phyloP scores from a whole-genome alignment of 2,888 invertebrate genomes.

The Xestia ashworthii region DNA sequence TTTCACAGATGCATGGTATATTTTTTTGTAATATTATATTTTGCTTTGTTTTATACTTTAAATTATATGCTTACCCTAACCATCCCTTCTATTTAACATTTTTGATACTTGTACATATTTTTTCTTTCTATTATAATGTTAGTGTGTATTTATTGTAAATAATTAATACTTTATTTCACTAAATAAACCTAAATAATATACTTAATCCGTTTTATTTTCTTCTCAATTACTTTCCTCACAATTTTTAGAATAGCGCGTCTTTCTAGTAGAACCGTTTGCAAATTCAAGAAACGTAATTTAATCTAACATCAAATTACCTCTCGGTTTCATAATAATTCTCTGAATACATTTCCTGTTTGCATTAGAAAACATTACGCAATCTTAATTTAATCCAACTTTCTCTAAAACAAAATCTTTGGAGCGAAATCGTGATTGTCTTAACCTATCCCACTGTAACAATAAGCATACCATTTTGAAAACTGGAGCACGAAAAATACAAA shows the following conservation, averaged over 20 bases:
- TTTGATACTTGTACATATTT: no score
- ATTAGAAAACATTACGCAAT: conserved; percentile 60
- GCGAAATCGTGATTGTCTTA: conserved; percentile 51
- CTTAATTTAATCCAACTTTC: conserved; percentile 60
- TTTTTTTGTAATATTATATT: neutral
- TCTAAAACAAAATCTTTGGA: conserved; percentile 51
- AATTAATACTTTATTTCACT: no score
- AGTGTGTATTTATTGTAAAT: no score
- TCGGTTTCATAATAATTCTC: conserved; percentile 43
- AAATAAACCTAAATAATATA: no score
- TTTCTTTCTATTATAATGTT: no score
- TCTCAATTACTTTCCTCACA: neutral
- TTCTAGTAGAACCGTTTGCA: conserved; percentile 1
- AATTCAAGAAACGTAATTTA: conserved; percentile 37
- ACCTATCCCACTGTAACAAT: conserved; percentile 56
- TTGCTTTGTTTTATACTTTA: neutral
- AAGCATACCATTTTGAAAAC: conserved; percentile 44
- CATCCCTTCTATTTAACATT: no score
- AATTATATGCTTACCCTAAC: neutral
- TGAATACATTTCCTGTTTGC: conserved; percentile 61
- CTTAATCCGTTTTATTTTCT: no score
- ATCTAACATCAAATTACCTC: conserved; percentile 44
- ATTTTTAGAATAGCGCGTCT: neutral
- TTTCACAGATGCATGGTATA: conserved; percentile 15
- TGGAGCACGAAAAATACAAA: conserved; percentile 51